Conservation (phyloP, 2,113 vertebrate species). For the Anolis sagrei region DNA sequence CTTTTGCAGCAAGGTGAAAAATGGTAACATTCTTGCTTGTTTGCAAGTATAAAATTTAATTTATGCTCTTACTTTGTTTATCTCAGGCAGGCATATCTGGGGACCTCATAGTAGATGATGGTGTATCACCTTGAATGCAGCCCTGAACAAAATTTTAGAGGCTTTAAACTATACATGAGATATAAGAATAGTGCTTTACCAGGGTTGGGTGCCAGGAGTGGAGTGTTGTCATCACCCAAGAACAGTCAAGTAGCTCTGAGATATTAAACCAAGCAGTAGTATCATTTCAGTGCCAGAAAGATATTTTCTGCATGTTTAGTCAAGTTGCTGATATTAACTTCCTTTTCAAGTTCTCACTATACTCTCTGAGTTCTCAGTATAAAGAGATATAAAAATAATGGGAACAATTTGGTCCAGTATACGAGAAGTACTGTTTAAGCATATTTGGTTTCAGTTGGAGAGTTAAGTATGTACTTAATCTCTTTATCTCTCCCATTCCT, state of each 20-base stretch:
- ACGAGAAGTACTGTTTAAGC: neutral
- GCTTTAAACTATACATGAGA: neutral
- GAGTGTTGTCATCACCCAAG: neutral
- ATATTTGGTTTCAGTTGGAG: neutral
- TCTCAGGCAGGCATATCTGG: neutral
- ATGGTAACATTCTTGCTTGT: too few relatives aligned
- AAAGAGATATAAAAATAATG: neutral
- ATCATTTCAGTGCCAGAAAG: neutral
- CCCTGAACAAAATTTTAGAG: neutral
- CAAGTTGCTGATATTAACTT: conserved; percentile 17
- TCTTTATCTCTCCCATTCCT: neutral
- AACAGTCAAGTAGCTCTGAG: conserved; percentile 40
- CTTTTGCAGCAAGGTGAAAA: too few relatives aligned
- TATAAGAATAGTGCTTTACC: neutral
- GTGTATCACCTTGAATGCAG: neutral
- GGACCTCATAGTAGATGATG: neutral
- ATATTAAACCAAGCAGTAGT: conserved; percentile 34
- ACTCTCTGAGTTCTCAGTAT: neutral
- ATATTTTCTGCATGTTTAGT: conserved; percentile 31
- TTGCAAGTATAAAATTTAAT: too few relatives aligned
- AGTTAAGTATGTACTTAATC: neutral
- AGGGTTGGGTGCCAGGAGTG: neutral
- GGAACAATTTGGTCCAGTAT: neutral
- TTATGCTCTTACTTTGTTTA: too few relatives aligned
- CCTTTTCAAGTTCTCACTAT: neutral